Base-by-base conservation (phyloP, 2,113 vertebrate genomes). In the Brachyistius frenatus region DNA sequence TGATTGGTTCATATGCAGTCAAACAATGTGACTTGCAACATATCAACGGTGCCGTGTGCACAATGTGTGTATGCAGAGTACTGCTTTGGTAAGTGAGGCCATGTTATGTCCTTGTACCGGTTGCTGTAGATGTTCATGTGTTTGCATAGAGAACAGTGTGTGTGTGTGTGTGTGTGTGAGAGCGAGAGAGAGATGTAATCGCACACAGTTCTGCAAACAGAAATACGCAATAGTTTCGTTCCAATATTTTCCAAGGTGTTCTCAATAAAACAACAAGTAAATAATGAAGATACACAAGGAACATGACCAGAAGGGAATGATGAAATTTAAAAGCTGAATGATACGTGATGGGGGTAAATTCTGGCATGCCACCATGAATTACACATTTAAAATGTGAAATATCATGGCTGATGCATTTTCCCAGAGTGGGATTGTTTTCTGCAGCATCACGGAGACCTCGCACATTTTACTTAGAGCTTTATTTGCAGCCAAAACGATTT, bases 231-330 rank as follows among this genome's bases (percentile, higher is more conserved):
- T 23, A 23, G 23, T 23, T 23, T 23, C 23, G 47, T 44, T 64
- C 47, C 36, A 70, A 49, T 49, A 74, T 69, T 66, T 77, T 44
- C 62, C 35, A 50, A 69, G 67, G 60, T 37, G 33, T 36, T 55
- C 61, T 75, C 60, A 52, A 71, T 84, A 66, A 86, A 73, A 66
- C 55, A 63, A 41, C 37, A 55, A 77, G 32, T 47, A 60, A 75
- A 65, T 76, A 15, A 62, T 50, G 57, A 72, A 58, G 74, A 76
- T 23, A 11, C 58, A 64, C 70, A 30, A 31, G 36, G 30, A 41
- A 64, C 37, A 47, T 14, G 30, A 73, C 68, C 61, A 73, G 41
- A 33, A 47, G 14, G 44, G 47, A 73, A 47, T 14, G 52, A 61
- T 55, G 32, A 5, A 33, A 84, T 66, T 78, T 62, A 66, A 60